Percentiles rank a stretch among this genome's conserved stretches.
Conservation (phyloP, 2,888 invertebrate species). For the Linnaemya tessellans region DNA sequence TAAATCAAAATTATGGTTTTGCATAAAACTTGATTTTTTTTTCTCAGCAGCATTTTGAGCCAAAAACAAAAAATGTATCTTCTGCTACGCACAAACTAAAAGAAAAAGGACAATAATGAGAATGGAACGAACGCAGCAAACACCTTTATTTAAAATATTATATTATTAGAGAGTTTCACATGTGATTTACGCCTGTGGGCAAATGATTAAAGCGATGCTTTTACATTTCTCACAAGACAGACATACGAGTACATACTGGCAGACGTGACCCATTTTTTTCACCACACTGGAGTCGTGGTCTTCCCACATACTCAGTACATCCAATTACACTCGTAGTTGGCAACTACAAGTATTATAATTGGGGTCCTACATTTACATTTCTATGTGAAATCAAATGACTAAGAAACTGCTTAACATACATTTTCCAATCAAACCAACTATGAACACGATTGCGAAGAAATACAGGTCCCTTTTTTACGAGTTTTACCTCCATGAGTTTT, state of each 20-base stretch:
- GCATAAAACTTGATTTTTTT: neutral
- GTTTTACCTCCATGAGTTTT: neutral
- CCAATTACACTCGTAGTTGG: slow-evolving; percentile 43
- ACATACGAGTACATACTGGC: neutral
- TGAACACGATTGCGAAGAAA: slow-evolving; percentile 45
- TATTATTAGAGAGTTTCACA: neutral
- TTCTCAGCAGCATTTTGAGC: neutral
- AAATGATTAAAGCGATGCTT: neutral
- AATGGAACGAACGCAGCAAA: neutral
- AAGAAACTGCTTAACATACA: slow-evolving; percentile 23
- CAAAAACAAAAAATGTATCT: neutral
- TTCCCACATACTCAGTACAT: slow-evolving; percentile 44
- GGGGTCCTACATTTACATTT: slow-evolving; percentile 35
- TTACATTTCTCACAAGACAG: slow-evolving; percentile 26
- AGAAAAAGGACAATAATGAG: neutral
- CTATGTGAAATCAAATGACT: slow-evolving; percentile 19
- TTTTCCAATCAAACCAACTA: slow-evolving; percentile 28
- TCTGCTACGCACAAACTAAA: neutral
- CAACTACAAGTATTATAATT: slow-evolving; percentile 6
- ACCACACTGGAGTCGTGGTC: neutral
- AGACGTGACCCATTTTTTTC: slow-evolving; percentile 42
- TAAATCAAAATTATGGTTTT: neutral
- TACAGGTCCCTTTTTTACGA: neutral
- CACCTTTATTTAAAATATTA: neutral
- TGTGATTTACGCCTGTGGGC: slow-evolving; percentile 36